Evolutionary conservation across 2,113 vertebrate species (phyloP), one percentile per base, ranked within the genome.

Genomic region (Neolamprologus devosi): DNA sequence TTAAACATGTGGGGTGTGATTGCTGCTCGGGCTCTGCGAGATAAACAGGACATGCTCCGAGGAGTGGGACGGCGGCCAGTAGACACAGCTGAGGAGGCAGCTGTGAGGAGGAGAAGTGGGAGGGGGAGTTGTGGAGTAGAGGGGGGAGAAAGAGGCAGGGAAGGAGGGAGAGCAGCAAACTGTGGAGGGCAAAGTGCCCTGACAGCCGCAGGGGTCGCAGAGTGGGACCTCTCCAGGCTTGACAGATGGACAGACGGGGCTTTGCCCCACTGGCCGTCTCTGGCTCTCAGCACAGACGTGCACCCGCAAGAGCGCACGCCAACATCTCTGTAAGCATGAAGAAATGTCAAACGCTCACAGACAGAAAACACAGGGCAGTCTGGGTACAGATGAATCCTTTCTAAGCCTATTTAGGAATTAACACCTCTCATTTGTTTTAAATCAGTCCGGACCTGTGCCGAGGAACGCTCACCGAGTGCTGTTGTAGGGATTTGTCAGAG

Each of bases 71-170:
- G 23, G 73, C 58, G 84, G 95, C 95, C 95, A 95, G 94, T 91
- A 90, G 95, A 96, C 94, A 95, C 95, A 95, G 95, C 95, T 94
- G 93, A 95, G 90, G 91, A 93, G 93, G 95, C 94, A 95, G 95
- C 93, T 95, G 94, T 94, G 91, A 92, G 89, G 92, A 94, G 85
- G 84, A 87, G 81, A 55, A 70, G 82, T 42, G 60, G 84, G 58
- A n/a, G 60, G 42, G 79, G 89, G 79, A 30, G 49, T 9, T 30
- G 19, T 26, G 28, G 42, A 78, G 68, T 30, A 37, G 21, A 16
- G 81, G 10, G 53, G 73, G 65, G 55, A 57, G 55, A 54, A 28
- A 23, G 73, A 55, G 14, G 35, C n/a, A 23, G 54, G 26, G 63
- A 80, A 47, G 83, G 82, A 85, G 87, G 65, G 87, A 55, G 89